Evolutionary conservation across 2,797 vertebrate genomes (phyloP), one percentile per base, ranked within the genome.

Genomic region (Gymnocypris eckloni): DNA sequence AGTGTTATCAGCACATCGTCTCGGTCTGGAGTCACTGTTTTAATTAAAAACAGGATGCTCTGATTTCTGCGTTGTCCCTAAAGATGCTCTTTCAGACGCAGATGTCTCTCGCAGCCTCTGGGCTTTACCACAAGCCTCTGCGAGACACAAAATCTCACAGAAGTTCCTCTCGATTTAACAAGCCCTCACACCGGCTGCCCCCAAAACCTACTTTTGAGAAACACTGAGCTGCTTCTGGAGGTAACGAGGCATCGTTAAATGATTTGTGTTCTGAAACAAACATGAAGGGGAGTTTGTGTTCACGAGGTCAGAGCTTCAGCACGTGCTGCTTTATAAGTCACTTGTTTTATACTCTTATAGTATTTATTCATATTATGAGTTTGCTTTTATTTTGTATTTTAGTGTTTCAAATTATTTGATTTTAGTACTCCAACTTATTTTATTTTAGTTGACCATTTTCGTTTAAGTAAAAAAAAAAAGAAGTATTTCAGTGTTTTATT

Each of bases 181-280:
- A 28, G 15, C n/a, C 8, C 78, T 69, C 45, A 22, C 43, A 25
- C 66, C 79, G 13, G 48, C 66, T 81, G 80, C 37, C 50, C 80
- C 50, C 22, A 18, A 81, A 81, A 81, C 80, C 66, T 41, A 81
- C 20, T 80, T 76, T 45, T 28, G 25, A 37, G 41, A 37, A 76
- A 37, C 73, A 20, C 2, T 9, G 72, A 10, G 75, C 56, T 45
- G 45, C 15, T 25, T 25, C 22, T 18, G 2, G 78, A 7, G 33
- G 4, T 66, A 33, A 79, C 13, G 41, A 50, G 41, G 10, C 41
- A 33, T 33, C 78, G 6, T 48, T 33, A 28, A 7, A 8, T 2
- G 25, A 20, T 54, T 52, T 1, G 48, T 52, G 48, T 11, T 4
- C 48, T 50, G 72, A 33, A 33, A 52, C 72, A 72, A 25, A 52